Evolutionary conservation across 2,888 invertebrate species (phyloP).

Genomic region (Parasteatoda lunata): DNA sequence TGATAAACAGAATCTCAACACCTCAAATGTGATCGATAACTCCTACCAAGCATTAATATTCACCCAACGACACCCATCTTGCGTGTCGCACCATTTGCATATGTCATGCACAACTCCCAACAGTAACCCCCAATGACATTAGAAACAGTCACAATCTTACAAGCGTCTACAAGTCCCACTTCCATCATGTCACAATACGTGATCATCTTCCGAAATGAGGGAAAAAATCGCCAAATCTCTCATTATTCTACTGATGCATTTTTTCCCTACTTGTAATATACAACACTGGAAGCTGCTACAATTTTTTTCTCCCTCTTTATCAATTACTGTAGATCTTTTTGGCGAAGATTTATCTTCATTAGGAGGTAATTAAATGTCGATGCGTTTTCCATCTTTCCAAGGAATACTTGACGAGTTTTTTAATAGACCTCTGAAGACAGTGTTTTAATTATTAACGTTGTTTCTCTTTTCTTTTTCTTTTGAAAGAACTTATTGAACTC

Average conservation of each 20-base stretch:
- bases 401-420: too few species aligned
- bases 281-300: too few species aligned
- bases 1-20: too few species aligned
- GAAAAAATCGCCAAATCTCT: conserved; percentile 1
- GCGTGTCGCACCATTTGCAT: neutral
- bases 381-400: neutral
- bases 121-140: too few species aligned
- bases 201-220: conserved; percentile 2
- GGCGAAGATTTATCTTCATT: conserved; percentile 38
- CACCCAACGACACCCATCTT: neutral
- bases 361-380: conserved; percentile 26
- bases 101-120: neutral
- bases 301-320: conserved; percentile 14
- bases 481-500: too few species aligned
- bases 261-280: neutral
- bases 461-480: too few species aligned
- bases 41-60: neutral
- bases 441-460: too few species aligned
- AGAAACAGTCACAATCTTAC: too few species aligned
- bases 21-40: too few species aligned
- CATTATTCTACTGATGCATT: conserved; percentile 4
- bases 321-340: conserved; percentile 20
- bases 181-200: neutral
- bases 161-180: too few species aligned
- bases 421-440: too few species aligned